phyloP scores from a whole-genome alignment of 2,888 invertebrate species.

The Polydrusus pterygomalis region DNA sequence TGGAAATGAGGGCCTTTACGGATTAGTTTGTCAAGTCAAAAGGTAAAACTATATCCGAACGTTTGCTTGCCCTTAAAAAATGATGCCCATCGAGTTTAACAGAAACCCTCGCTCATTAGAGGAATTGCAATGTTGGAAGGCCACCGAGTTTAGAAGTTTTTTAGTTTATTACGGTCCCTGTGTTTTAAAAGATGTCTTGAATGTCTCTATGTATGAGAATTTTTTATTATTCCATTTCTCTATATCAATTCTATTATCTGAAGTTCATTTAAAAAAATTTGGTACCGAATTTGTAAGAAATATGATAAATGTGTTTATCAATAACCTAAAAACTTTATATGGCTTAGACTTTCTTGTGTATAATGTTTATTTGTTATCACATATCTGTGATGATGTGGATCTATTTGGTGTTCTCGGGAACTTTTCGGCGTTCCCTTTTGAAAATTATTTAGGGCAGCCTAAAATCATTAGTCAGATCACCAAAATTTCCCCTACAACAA shows the following conservation, averaged over 20 bases:
- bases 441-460: too few species aligned
- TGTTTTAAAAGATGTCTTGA: background rate
- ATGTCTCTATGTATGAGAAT: too few species aligned
- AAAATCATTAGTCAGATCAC: background rate
- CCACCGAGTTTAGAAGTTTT: background rate
- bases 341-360: slow-evolving; percentile 54
- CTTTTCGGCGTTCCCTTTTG: too few species aligned
- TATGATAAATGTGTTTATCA: slow-evolving; percentile 42
- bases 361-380: slow-evolving; percentile 56
- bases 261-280: too few species aligned
- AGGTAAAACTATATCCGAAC: background rate
- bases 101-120: slow-evolving; percentile 39
- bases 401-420: slow-evolving; percentile 52
- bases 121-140: slow-evolving; percentile 31
- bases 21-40: background rate
- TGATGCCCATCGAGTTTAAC: slow-evolving; percentile 36
- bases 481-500: slow-evolving; percentile 2
- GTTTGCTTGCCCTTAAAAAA: slow-evolving; percentile 26
- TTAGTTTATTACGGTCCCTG: background rate
- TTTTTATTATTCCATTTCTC: too few species aligned
- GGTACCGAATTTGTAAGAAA: slow-evolving; percentile 1
- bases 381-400: slow-evolving; percentile 55
- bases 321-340: slow-evolving; percentile 49
- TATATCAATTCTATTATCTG: too few species aligned
- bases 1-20: slow-evolving; percentile 41